Evolutionary conservation across 2,797 vertebrate species (phyloP).

Genomic region (Mormyrops boulengeri): DNA sequence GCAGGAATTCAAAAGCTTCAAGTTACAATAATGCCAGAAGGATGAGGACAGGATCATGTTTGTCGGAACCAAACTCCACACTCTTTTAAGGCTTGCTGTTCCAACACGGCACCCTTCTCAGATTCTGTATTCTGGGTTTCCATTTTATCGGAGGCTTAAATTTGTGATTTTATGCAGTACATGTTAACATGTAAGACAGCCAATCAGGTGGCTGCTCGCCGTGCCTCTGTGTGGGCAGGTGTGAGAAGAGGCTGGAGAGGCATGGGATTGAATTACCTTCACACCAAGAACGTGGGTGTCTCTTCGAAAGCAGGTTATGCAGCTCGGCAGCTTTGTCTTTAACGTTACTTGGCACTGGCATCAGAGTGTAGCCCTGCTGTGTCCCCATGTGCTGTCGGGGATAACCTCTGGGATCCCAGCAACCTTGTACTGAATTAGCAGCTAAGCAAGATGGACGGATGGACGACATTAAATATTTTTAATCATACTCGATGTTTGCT

Average conservation of each 20-base stretch:
- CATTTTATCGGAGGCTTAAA: background rate
- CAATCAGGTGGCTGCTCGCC: background rate
- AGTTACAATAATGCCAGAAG: background rate
- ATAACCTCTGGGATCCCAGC: background rate
- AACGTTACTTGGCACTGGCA: background rate
- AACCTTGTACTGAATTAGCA: background rate
- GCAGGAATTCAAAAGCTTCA: background rate
- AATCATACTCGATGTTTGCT: background rate
- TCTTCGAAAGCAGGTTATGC: background rate
- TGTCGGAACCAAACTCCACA: background rate
- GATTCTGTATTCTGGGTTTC: background rate
- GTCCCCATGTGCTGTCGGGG: background rate
- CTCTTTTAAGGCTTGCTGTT: background rate
- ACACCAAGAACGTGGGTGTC: slow-evolving; percentile 10
- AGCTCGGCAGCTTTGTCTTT: background rate
- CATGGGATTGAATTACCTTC: slow-evolving; percentile 10
- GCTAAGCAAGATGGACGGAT: background rate
- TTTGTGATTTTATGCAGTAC: background rate
- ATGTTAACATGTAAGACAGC: background rate
- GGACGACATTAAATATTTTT: background rate
- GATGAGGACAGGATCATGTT: background rate
- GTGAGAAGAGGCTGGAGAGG: slow-evolving; percentile 1
- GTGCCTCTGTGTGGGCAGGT: slow-evolving; percentile 15
- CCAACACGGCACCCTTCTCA: background rate
- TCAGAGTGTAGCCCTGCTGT: background rate